These are phyloP conservation scores for Ranitomeya variabilis DNA, from an alignment of 2,113 vertebrate species.

Conservation along the genomic window DNA sequence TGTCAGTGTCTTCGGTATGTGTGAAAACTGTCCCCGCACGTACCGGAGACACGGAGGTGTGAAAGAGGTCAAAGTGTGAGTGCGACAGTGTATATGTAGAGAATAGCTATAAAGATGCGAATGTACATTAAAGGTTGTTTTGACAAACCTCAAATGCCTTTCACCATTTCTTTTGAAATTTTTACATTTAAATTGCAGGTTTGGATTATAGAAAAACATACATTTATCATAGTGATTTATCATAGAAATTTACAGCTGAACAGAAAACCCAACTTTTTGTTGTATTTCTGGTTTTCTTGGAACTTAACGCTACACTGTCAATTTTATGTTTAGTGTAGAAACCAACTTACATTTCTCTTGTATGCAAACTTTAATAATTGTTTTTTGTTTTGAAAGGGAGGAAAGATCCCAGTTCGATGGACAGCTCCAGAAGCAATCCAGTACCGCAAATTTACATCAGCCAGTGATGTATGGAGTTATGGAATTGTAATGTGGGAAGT, in stretches of 20 bases:
- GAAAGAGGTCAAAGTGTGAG: neutral
- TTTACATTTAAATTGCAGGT: neutral
- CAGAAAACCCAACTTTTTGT: neutral
- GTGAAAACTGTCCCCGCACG: no score
- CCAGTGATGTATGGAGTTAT: constrained; percentile 97
- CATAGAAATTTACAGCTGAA: no score
- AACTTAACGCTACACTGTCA: neutral
- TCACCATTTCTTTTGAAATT: neutral
- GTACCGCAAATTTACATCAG: constrained; percentile 96
- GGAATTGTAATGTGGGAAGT: constrained; percentile 99
- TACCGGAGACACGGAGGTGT: no score
- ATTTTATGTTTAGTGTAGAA: neutral
- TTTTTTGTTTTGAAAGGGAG: constrained; percentile 76
- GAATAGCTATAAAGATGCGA: no score
- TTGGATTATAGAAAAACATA: neutral
- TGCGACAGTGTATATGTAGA: neutral
- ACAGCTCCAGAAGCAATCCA: constrained; percentile 97
- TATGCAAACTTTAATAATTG: neutral
- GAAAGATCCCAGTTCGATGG: constrained; percentile 98
- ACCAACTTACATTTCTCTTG: neutral
- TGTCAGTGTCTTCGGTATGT: no score
- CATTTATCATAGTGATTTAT: neutral
- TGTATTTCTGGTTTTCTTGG: neutral
- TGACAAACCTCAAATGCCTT: no score
- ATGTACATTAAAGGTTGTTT: no score